Evolutionary conservation across 2,113 vertebrate genomes (phyloP).

Genomic region (Anas platyrhynchos): DNA sequence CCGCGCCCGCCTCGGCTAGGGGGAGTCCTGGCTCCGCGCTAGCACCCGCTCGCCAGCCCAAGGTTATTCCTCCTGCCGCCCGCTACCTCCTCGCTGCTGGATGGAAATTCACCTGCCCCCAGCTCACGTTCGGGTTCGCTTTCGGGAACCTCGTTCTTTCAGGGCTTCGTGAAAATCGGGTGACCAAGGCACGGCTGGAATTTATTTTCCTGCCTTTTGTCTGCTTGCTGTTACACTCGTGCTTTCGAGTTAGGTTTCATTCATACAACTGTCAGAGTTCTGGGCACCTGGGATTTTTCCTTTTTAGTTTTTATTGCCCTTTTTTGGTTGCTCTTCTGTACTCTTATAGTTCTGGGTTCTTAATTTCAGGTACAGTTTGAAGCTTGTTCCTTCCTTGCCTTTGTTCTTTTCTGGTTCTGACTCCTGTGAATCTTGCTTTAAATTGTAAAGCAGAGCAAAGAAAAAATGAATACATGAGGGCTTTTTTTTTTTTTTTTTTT

Average conservation of each 20-base stretch:
- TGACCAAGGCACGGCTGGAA: background rate
- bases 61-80: slow-evolving; percentile 53
- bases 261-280: background rate
- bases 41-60: background rate
- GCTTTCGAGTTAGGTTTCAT: background rate
- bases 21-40: no score
- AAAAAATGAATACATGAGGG: background rate
- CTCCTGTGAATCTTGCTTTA: background rate
- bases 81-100: background rate
- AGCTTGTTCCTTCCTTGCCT: background rate
- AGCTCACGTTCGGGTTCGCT: background rate
- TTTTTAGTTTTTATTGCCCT: background rate
- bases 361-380: background rate
- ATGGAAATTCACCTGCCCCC: background rate
- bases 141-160: background rate
- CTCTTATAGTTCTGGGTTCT: background rate
- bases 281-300: background rate
- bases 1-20: no score
- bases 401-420: background rate
- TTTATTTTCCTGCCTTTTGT: background rate
- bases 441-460: background rate
- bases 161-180: background rate
- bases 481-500: background rate
- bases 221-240: background rate
- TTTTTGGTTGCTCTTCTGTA: background rate